These are phyloP conservation scores for Cyphomyrus plagiostoma DNA, from an alignment of 2,113 vertebrate species.

Conservation along the genomic window DNA sequence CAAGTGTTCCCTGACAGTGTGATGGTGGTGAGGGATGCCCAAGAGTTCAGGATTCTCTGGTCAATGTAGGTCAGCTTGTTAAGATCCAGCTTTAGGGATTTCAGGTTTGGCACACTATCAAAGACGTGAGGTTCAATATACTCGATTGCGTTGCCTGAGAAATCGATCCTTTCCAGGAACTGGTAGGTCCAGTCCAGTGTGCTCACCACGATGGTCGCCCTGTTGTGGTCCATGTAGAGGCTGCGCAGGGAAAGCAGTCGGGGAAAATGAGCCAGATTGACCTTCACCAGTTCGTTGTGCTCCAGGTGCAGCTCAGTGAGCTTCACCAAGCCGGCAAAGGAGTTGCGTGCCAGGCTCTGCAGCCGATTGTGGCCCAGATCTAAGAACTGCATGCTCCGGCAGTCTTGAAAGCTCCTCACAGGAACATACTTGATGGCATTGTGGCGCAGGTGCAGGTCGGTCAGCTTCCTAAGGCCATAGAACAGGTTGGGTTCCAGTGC, in stretches of 20 bases:
- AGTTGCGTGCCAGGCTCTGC: constrained; percentile 95
- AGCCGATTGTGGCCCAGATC: constrained; percentile 99
- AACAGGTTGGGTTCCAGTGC: constrained; percentile 92
- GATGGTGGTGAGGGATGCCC: constrained; percentile 87
- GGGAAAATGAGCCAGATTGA: constrained; percentile 97
- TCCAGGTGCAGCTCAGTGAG: constrained; percentile 97
- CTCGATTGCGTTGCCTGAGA: constrained; percentile 93
- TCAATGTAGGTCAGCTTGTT: constrained; percentile 86
- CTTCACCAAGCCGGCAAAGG: constrained; percentile 95
- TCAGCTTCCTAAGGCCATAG: constrained; percentile 94
- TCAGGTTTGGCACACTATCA: constrained; percentile 87
- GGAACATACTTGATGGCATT: constrained; percentile 94
- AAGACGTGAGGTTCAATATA: constrained; percentile 96
- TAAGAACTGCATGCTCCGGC: constrained; percentile 96
- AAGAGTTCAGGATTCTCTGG: constrained; percentile 84
- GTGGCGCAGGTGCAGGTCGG: constrained; percentile 89
- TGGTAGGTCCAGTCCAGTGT: constrained; percentile 97
- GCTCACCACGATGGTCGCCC: constrained; percentile 88
- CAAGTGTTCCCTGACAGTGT: constrained; percentile 86
- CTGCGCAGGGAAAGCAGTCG: constrained; percentile 88
- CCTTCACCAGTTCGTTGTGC: constrained; percentile 98
- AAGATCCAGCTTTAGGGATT: constrained; percentile 85
- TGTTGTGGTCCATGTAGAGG: constrained; percentile 91
- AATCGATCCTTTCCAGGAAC: constrained; percentile 86
- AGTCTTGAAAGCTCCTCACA: constrained; percentile 98